Percentiles rank a stretch among this genome's conserved stretches.
Conservation (phyloP, 2,797 vertebrate species). For the Micropoecilia bifurca region DNA sequence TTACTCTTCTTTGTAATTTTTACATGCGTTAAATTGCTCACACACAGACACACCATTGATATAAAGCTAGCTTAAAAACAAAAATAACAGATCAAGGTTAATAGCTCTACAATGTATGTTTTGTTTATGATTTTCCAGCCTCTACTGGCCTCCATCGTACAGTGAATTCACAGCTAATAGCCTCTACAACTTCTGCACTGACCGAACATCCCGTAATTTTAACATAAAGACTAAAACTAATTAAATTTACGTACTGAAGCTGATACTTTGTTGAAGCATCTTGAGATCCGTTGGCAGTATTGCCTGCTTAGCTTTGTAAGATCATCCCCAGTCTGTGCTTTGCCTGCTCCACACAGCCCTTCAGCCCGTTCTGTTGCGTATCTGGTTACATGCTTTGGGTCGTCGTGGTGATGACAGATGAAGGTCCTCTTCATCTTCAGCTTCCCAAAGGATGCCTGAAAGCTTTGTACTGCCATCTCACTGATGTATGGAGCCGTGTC, state of each 20-base stretch:
- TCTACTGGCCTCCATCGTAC: no score
- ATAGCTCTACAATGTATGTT: background rate
- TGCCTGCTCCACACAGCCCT: background rate
- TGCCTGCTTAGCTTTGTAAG: background rate
- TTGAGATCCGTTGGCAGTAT: background rate
- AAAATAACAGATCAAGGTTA: background rate
- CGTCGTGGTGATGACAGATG: background rate
- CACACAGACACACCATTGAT: background rate
- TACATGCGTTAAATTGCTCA: background rate
- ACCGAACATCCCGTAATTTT: background rate
- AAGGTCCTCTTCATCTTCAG: background rate
- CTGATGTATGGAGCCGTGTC: background rate
- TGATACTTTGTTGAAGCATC: background rate
- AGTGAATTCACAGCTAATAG: no score
- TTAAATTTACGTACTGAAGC: background rate
- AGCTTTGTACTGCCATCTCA: background rate
- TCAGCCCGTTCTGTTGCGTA: background rate
- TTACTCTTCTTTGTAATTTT: background rate
- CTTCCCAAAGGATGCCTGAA: background rate
- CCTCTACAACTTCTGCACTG: no score
- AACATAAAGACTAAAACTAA: background rate
- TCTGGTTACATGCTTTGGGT: background rate
- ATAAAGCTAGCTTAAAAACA: background rate
- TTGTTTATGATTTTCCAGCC: no score
- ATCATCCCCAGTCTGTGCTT: background rate